Percentiles rank a stretch among this genome's conserved stretches.
Evolutionary conservation across 2,113 vertebrate genomes (phyloP).

Genomic region (Pao palembangensis): DNA sequence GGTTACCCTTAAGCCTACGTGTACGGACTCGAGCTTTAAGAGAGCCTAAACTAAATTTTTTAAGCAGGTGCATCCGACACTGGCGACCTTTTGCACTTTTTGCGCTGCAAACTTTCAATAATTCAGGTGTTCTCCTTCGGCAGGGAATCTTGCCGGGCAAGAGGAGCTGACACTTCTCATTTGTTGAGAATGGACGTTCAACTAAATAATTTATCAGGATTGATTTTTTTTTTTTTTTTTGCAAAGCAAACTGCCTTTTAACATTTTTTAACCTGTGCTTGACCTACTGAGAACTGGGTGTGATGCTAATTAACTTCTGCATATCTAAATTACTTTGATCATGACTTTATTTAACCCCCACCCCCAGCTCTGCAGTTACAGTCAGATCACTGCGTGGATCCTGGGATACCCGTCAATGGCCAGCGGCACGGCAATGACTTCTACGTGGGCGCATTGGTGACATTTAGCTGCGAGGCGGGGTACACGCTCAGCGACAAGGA

Average conservation of each 20-base stretch:
- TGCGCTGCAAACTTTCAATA: constrained; percentile 43
- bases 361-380: constrained; percentile 87
- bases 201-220: constrained; percentile 33
- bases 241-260: constrained; percentile 18
- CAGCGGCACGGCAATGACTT: constrained; percentile 94
- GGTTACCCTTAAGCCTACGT: background rate
- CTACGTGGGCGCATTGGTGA: constrained; percentile 93
- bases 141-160: constrained; percentile 12
- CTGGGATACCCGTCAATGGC: constrained; percentile 93
- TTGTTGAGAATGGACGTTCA: constrained; percentile 15
- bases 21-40: background rate
- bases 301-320: constrained; percentile 3
- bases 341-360: background rate
- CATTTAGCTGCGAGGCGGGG: constrained; percentile 90
- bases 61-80: constrained; percentile 18
- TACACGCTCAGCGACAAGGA: constrained; percentile 88
- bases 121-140: constrained; percentile 40
- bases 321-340: background rate
- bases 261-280: constrained; percentile 14
- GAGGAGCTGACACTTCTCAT: constrained; percentile 16
- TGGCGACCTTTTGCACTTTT: constrained; percentile 34
- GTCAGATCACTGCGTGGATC: constrained; percentile 94
- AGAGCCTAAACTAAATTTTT: constrained; percentile 8
- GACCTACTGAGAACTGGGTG: constrained; percentile 1
- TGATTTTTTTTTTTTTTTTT: background rate